Percentiles rank a stretch among this genome's conserved stretches.
Conservation (phyloP, 2,888 invertebrate species). For the Ceratothoa steindachneri region DNA sequence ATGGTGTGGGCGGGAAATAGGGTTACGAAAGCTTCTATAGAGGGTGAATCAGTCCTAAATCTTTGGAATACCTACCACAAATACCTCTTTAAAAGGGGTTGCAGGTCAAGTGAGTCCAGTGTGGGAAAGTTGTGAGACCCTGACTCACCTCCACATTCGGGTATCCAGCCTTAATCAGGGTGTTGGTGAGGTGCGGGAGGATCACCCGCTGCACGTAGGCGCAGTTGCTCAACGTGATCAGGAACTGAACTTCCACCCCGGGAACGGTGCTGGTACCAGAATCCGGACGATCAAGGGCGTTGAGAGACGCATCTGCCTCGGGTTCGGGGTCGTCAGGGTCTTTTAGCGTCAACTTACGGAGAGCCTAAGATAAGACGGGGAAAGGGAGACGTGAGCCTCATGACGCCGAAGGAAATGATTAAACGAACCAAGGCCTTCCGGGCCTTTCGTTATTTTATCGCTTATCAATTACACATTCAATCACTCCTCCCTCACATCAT, state of each 20-base stretch:
- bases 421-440: no score
- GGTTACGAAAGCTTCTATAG: no score
- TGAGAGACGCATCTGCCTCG: conserved; percentile 54
- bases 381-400: no score
- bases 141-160: conserved; percentile 33
- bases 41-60: no score
- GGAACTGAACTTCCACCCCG: conserved; percentile 40
- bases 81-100: no score
- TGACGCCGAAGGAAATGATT: no score
- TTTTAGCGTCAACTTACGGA: conserved; percentile 67
- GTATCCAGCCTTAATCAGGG: conserved; percentile 31
- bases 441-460: no score
- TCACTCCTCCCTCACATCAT: no score
- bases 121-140: not conserved
- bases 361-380: conserved; percentile 58
- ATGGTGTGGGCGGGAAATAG: no score
- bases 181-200: conserved; percentile 27
- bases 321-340: conserved; percentile 53
- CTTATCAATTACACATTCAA: no score
- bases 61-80: no score
- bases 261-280: conserved; percentile 25
- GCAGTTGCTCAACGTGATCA: conserved; percentile 60
- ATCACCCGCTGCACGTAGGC: conserved; percentile 52
- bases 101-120: no score
- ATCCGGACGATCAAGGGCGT: conserved; percentile 54